phyloP scores from a whole-genome alignment of 2,797 vertebrate genomes.

The Zenarchopterus dispar region DNA sequence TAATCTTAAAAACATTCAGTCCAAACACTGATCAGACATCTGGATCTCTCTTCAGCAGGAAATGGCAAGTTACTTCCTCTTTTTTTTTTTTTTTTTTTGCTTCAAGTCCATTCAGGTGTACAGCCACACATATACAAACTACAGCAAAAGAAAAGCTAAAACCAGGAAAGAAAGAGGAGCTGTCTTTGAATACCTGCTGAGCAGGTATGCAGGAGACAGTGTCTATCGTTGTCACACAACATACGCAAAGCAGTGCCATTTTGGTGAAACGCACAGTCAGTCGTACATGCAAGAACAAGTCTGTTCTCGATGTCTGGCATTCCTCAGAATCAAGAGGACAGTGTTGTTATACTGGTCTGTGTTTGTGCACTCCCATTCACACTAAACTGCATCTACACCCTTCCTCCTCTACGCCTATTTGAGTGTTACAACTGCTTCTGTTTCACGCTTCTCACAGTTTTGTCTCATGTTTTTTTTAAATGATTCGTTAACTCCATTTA shows the following conservation, averaged over 20 bases:
- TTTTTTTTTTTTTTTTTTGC: slow-evolving; percentile 8
- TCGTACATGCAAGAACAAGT: slow-evolving; percentile 48
- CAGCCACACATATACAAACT: slow-evolving; percentile 5
- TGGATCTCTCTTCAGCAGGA: slow-evolving; percentile 31
- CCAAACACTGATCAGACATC: slow-evolving; percentile 21
- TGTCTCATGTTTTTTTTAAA: neutral
- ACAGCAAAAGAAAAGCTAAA: slow-evolving; percentile 8
- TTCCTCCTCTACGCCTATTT: neutral
- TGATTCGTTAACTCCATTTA: no score
- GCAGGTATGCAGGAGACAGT: slow-evolving; percentile 35
- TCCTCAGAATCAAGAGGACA: slow-evolving; percentile 31
- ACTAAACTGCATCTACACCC: neutral
- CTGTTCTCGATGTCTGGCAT: slow-evolving; percentile 50
- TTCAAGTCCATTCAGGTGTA: slow-evolving; percentile 77
- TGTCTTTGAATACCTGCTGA: slow-evolving; percentile 35
- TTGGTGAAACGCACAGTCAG: neutral
- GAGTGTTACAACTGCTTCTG: neutral
- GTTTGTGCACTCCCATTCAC: neutral
- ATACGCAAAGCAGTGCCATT: neutral
- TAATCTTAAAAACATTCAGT: neutral
- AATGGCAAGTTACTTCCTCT: slow-evolving; percentile 43
- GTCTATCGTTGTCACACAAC: slow-evolving; percentile 18
- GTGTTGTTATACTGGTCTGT: neutral
- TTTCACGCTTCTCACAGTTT: neutral
- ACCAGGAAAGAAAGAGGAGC: neutral